Conservation (phyloP, 2,113 vertebrate species). For the Corythornis madagascariensis region DNA sequence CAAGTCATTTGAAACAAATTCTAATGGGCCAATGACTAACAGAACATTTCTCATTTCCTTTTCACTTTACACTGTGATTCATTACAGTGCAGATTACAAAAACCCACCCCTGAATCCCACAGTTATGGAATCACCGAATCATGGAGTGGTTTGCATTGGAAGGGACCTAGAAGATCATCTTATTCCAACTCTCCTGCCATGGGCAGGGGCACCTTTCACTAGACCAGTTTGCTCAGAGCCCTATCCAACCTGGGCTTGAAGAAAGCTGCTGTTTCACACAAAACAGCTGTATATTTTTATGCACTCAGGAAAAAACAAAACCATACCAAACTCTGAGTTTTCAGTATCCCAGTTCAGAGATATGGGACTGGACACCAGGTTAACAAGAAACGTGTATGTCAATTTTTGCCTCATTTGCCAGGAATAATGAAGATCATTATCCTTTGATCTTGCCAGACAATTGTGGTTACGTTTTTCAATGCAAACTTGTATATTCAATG, state of each 20-base stretch:
- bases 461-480: neutral
- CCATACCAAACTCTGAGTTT: neutral
- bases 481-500: neutral
- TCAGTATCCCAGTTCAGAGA: neutral
- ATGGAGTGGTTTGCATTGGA: neutral
- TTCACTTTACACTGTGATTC: neutral
- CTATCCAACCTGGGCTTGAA: neutral
- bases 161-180: neutral
- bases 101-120: neutral
- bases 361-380: neutral
- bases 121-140: neutral
- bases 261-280: neutral
- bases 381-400: neutral
- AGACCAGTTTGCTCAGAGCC: neutral
- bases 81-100: neutral
- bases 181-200: neutral
- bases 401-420: neutral
- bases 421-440: neutral
- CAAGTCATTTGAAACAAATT: neutral
- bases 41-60: neutral
- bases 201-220: neutral
- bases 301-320: neutral
- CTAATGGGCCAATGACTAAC: neutral
- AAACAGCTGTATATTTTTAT: neutral
- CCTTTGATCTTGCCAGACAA: neutral